Conservation (phyloP, 1,140 invertebrate species). For the Nasonia vitripennis region DNA sequence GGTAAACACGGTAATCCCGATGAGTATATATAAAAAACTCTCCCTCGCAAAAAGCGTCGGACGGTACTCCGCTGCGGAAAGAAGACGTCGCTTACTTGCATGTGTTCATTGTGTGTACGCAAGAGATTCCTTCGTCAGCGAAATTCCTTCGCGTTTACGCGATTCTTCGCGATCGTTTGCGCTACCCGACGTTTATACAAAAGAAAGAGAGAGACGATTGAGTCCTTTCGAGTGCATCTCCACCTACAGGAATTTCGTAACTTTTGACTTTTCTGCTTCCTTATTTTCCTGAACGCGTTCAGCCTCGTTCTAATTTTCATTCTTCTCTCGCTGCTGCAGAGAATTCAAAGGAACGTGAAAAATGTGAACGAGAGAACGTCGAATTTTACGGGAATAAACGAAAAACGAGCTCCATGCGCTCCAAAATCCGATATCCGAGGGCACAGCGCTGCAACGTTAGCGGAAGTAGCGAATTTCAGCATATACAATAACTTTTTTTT, state of each 20-base stretch:
- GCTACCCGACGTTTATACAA: constrained; percentile 58
- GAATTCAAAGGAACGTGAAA: neutral
- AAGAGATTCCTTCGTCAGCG: constrained; percentile 51
- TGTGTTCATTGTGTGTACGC: neutral
- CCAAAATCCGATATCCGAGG: too few relatives aligned
- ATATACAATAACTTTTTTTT: too few relatives aligned
- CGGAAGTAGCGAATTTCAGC: too few relatives aligned
- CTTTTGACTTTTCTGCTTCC: neutral
- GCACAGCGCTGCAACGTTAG: too few relatives aligned
- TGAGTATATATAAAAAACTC: neutral
- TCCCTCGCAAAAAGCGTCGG: neutral
- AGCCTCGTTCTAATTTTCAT: neutral
- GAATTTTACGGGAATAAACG: neutral
- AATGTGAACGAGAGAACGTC: neutral
- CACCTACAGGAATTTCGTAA: neutral
- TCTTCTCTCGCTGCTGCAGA: neutral
- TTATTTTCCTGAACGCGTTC: neutral
- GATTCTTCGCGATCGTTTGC: constrained; percentile 41
- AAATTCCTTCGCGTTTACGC: constrained; percentile 55
- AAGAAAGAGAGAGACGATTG: constrained; percentile 17
- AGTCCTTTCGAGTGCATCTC: neutral
- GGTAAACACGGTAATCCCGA: neutral
- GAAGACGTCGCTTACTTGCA: neutral
- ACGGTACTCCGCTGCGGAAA: neutral
- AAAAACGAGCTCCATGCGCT: neutral